Evolutionary conservation across 1,140 invertebrate species (phyloP).

Genomic region (Macrocentrus cingulum): DNA sequence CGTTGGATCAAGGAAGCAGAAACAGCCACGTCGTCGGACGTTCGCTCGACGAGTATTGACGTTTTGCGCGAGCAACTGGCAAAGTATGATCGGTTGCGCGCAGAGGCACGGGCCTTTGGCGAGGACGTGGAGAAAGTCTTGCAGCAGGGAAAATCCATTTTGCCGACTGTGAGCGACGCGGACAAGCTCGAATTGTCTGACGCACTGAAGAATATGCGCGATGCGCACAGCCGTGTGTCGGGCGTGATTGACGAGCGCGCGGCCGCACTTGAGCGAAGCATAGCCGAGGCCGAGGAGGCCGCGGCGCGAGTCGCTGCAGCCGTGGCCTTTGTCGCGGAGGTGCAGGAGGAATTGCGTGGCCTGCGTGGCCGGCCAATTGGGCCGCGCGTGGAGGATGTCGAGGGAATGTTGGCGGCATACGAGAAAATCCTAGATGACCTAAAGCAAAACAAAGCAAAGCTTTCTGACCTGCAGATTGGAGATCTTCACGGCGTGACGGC

Average conservation of each 20-base stretch:
- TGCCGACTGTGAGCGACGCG: conserved; percentile 79
- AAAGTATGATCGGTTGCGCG: conserved; percentile 79
- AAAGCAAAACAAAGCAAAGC: conserved; percentile 76
- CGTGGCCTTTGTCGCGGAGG: conserved; percentile 74
- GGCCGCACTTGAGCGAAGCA: conserved; percentile 69
- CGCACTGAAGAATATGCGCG: conserved; percentile 74
- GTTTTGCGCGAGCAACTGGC: conserved; percentile 81
- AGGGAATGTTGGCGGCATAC: conserved; percentile 74
- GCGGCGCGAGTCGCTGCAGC: conserved; percentile 77
- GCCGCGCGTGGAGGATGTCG: conserved; percentile 80
- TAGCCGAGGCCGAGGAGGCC: conserved; percentile 77
- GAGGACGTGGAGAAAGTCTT: conserved; percentile 72
- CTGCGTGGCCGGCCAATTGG: conserved; percentile 85
- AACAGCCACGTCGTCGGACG: conserved; percentile 76
- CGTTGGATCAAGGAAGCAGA: conserved; percentile 87
- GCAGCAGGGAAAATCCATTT: conserved; percentile 77
- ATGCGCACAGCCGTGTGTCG: conserved; percentile 73
- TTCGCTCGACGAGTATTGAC: conserved; percentile 75
- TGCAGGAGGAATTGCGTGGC: conserved; percentile 80
- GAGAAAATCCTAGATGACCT: conserved; percentile 79
- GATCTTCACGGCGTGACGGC: conserved; percentile 77
- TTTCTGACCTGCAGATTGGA: conserved; percentile 75
- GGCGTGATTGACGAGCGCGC: conserved; percentile 75
- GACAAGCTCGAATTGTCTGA: conserved; percentile 81
- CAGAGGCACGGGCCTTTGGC: conserved; percentile 72